Evolutionary conservation across 2,113 vertebrate genomes (phyloP).

Genomic region (Nanorana parkeri): DNA sequence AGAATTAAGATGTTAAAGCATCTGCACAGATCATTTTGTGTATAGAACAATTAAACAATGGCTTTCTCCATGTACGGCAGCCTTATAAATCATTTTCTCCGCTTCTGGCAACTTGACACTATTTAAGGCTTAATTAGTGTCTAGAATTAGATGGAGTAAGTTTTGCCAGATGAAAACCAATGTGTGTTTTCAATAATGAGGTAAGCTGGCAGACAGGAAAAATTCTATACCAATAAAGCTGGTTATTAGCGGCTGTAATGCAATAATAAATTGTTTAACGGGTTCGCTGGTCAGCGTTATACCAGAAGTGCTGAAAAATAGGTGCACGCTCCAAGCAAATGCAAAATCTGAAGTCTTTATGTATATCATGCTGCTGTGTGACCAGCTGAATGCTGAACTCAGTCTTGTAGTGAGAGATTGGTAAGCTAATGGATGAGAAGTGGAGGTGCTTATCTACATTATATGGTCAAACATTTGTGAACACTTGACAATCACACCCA

Average conservation of each 20-base stretch:
- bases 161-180: constrained; percentile 32
- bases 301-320: background rate
- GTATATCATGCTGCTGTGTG: no score
- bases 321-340: background rate
- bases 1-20: background rate
- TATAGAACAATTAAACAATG: constrained; percentile 1
- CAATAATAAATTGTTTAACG: constrained; percentile 24
- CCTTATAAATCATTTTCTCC: constrained; percentile 23
- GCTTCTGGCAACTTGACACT: background rate
- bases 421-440: no score
- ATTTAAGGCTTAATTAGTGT: constrained; percentile 26
- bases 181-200: constrained; percentile 39
- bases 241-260: constrained; percentile 25
- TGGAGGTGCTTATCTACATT: no score
- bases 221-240: background rate
- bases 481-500: no score
- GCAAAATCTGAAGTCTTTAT: no score
- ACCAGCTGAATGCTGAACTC: no score
- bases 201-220: constrained; percentile 33
- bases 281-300: background rate
- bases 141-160: constrained; percentile 12
- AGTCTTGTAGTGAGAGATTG: no score
- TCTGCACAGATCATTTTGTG: background rate
- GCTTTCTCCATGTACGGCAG: constrained; percentile 10
- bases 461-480: no score